Conservation (phyloP, 2,113 vertebrate genomes). For the Dascyllus trimaculatus region DNA sequence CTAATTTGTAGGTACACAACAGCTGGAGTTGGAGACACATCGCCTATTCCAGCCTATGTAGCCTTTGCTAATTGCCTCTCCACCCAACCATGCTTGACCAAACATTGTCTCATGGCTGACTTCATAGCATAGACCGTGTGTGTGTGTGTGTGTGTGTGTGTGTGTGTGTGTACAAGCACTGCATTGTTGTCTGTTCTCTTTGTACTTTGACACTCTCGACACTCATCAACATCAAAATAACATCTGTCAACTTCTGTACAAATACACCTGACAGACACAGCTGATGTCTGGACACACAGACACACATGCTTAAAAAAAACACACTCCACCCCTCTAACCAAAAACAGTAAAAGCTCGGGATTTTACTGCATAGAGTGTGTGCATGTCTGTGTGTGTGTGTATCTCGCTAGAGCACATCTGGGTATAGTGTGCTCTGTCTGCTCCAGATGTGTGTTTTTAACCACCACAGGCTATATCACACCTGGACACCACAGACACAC, state of each 20-base stretch:
- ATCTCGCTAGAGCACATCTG: conserved; percentile 73
- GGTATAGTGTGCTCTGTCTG: conserved; percentile 34
- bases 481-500: conserved; percentile 70
- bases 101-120: conserved; percentile 79
- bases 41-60: conserved; percentile 44
- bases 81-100: conserved; percentile 76
- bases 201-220: conserved; percentile 71
- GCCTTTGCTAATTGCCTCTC: conserved; percentile 72
- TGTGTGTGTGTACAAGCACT: conserved; percentile 29
- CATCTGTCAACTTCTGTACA: conserved; percentile 84
- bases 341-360: conserved; percentile 43
- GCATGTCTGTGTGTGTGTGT: conserved; percentile 23
- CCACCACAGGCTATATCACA: conserved; percentile 60
- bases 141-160: conserved; percentile 34
- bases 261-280: conserved; percentile 84
- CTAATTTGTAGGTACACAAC: conserved; percentile 68
- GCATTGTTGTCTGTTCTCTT: conserved; percentile 69
- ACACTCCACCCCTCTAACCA: conserved; percentile 13
- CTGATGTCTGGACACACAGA: conserved; percentile 74
- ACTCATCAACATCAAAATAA: conserved; percentile 83
- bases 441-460: conserved; percentile 78
- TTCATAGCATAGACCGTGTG: conserved; percentile 58
- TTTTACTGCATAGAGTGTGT: conserved; percentile 15
- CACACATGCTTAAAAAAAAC: conserved; percentile 13
- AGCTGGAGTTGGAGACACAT: conserved; percentile 76